Evolutionary conservation across 1,140 invertebrate species (phyloP).

Genomic region (Drosophila ercepeae): DNA sequence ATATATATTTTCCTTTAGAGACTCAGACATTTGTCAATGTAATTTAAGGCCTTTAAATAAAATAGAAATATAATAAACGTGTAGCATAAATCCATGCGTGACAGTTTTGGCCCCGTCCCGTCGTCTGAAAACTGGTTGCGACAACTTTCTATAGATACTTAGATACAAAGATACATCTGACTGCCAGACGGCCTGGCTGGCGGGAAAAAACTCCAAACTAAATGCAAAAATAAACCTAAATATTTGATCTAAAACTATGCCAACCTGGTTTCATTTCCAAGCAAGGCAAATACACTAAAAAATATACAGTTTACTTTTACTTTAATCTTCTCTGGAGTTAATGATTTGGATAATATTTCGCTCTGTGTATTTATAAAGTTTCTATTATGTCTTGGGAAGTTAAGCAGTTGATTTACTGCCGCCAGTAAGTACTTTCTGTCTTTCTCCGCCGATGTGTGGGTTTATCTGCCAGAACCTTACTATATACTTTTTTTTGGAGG

Average conservation of each 20-base stretch:
- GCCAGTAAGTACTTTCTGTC: conserved; percentile 37
- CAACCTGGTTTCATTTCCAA: conserved; percentile 67
- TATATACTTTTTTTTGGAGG: conserved; percentile 4
- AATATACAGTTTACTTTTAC: not conserved
- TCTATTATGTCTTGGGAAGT: conserved; percentile 47
- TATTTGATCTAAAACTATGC: conserved; percentile 71
- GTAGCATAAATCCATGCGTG: conserved; percentile 75
- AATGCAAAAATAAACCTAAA: conserved; percentile 77
- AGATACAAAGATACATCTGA: conserved; percentile 51
- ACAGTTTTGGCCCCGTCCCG: conserved; percentile 53
- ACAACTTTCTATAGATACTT: conserved; percentile 79
- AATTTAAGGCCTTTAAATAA: conserved; percentile 72
- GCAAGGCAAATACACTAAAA: not conserved
- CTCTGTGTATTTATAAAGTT: conserved; percentile 18
- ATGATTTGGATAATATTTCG: conserved; percentile 6
- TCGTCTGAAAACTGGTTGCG: conserved; percentile 71
- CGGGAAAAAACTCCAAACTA: conserved; percentile 43
- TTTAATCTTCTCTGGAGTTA: not conserved
- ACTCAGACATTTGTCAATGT: conserved; percentile 36
- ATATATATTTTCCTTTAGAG: not conserved
- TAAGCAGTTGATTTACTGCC: conserved; percentile 71
- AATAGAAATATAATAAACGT: conserved; percentile 78
- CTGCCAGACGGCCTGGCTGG: conserved; percentile 3
- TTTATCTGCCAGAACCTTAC: conserved; percentile 56
- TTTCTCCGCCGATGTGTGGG: conserved; percentile 13